phyloP scores from a whole-genome alignment of 2,888 invertebrate species.

The Rapana venosa region DNA sequence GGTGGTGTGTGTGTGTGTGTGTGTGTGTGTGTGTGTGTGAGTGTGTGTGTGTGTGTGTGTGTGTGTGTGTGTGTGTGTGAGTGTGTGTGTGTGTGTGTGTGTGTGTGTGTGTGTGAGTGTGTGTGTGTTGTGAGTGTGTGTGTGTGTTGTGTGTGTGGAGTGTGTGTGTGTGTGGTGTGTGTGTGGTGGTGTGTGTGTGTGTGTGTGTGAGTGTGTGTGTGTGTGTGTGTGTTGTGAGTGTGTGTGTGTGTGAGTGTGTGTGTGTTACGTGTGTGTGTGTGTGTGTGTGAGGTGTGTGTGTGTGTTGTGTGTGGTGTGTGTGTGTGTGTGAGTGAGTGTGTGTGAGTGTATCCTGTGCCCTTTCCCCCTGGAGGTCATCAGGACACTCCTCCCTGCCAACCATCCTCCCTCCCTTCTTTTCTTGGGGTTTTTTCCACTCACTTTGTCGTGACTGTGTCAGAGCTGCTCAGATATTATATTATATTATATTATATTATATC shows the following conservation, averaged over 20 bases:
- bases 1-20: background rate
- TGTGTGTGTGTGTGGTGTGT: conserved; percentile 1
- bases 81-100: background rate
- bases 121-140: too few relatives aligned
- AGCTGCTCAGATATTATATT: background rate
- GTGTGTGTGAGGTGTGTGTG: too few relatives aligned
- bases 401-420: too few relatives aligned
- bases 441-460: too few relatives aligned
- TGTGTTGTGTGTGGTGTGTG: background rate
- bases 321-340: background rate
- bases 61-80: background rate
- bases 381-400: too few relatives aligned
- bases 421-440: too few relatives aligned
- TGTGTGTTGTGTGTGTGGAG: background rate
- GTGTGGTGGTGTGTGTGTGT: background rate
- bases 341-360: too few relatives aligned
- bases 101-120: too few relatives aligned
- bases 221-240: too few relatives aligned
- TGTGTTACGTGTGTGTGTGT: too few relatives aligned
- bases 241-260: too few relatives aligned
- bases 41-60: background rate
- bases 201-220: background rate
- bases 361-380: too few relatives aligned
- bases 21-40: background rate
- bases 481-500: background rate